Base-by-base conservation (phyloP, 2,888 invertebrate species). In the Pollenia amentaria region DNA sequence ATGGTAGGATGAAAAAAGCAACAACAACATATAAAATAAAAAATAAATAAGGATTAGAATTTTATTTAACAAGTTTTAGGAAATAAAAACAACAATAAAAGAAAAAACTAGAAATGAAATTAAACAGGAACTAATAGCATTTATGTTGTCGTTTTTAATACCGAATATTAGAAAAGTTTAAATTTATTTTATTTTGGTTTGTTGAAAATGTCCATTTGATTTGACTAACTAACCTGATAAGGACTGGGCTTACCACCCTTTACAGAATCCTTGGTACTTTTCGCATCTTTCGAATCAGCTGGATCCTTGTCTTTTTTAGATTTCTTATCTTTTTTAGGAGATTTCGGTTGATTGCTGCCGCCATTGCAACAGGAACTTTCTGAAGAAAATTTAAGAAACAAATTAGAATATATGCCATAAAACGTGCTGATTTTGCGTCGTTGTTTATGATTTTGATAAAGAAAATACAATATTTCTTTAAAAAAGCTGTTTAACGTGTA, bases 361-460 rank as follows among this genome's bases (percentile, higher is more conserved):
- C 95, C 96, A 89, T 96, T 96, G 94, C 97, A 97, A 94, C 97
- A 97, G 88, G 97, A 95, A 93, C 97, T 97, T 93, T 98, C 97
- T 95, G 40, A 29, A 6, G 0, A 44, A 73, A 57, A 76, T 57
- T 40, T 42, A 55, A 16, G n/a, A 65, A 3, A 44, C 1, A 64
- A 60, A 48, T 67, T 57, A 48, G 2, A 51, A 51, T 67, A 3
- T n/a, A 29, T 29, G 29, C 29, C 29, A 6, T 29, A 29, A 29
- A 29, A 29, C 6, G 29, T 29, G 29, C 0, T 29, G 29, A 29
- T 29, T 29, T 29, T 29, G 29, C 29, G 29, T 29, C 6, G 3
- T 29, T 29, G 3, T 29, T 29, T 3, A 29, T 0, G 29, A 29
- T 29, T 29, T 29, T 29, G 29, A 29, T 29, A 29, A 6, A 29